These are phyloP conservation scores for Ceyx cyanopectus DNA, from an alignment of 2,113 vertebrate genomes.

Conservation along the genomic window DNA sequence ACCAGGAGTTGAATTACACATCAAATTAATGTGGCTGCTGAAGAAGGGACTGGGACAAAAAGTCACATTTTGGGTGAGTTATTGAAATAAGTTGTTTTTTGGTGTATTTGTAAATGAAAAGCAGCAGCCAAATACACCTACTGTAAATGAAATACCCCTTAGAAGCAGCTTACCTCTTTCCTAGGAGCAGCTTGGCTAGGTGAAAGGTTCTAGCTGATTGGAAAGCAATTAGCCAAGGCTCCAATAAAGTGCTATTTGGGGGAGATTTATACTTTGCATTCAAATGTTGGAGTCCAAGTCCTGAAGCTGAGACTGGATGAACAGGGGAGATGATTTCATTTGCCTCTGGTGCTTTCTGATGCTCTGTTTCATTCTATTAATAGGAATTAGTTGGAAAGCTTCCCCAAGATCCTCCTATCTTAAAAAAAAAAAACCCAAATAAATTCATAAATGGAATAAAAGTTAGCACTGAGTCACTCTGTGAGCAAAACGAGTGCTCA, in stretches of 20 bases:
- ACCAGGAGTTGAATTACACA: constrained; percentile 8
- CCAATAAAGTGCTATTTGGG: neutral
- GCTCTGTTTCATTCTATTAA: neutral
- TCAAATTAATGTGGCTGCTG: neutral
- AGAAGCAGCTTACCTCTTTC: neutral
- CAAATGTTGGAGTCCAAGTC: neutral
- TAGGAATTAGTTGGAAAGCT: neutral
- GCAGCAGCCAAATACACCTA: neutral
- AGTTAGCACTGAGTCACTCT: neutral
- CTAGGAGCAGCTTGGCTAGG: neutral
- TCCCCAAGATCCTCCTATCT: neutral
- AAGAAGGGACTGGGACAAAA: neutral
- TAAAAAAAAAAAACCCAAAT: no score
- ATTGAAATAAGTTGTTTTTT: neutral
- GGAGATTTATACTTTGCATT: neutral
- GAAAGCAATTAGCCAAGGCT: neutral
- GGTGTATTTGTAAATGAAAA: neutral
- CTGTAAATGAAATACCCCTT: neutral
- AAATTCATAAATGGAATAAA: neutral
- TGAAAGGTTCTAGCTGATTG: neutral
- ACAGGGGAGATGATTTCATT: neutral
- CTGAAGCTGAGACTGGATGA: neutral
- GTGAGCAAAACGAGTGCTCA: neutral
- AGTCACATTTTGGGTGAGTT: neutral
- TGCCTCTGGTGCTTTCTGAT: neutral